Percentiles rank a stretch among this genome's conserved stretches.
Conservation (phyloP, 2,888 invertebrate genomes). For the Microchrysa polita region DNA sequence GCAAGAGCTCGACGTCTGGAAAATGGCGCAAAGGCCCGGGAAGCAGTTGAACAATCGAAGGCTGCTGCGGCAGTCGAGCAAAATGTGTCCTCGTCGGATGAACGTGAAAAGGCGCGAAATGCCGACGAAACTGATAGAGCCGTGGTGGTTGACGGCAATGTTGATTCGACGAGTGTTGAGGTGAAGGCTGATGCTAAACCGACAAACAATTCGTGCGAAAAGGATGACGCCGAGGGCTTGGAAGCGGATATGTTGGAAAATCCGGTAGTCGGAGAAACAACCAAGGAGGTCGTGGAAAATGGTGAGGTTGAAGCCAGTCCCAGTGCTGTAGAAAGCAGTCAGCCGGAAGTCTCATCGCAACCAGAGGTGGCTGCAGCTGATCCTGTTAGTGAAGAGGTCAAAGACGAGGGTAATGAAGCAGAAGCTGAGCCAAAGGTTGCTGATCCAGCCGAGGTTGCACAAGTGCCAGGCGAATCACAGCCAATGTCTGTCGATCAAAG, state of each 20-base stretch:
- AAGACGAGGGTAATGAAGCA: not conserved
- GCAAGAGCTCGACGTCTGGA: not conserved
- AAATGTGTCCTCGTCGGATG: constrained; percentile 33
- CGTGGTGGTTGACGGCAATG: constrained; percentile 15
- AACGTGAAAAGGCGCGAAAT: constrained; percentile 33
- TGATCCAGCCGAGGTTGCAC: not conserved
- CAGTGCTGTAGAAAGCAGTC: not conserved
- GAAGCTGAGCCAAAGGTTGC: not conserved
- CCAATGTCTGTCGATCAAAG: constrained; percentile 31
- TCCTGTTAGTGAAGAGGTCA: not conserved
- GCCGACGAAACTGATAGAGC: constrained; percentile 19
- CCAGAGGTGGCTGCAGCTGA: not conserved
- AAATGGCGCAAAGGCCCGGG: not conserved
- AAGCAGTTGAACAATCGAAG: not conserved
- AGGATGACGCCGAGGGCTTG: too few relatives aligned
- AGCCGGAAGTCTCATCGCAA: not conserved
- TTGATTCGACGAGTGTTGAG: constrained; percentile 25
- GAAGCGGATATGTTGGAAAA: not conserved
- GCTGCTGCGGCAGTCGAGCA: not conserved
- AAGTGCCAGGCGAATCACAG: not conserved
- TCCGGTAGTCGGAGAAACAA: not conserved
- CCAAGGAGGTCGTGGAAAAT: constrained; percentile 7
- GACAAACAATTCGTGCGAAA: too few relatives aligned
- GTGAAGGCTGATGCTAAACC: not conserved
- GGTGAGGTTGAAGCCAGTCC: constrained; percentile 13